Percentiles rank a stretch among this genome's conserved stretches.
Evolutionary conservation across 2,797 vertebrate genomes (phyloP).

Genomic region (Arnoldichthys spilopterus): DNA sequence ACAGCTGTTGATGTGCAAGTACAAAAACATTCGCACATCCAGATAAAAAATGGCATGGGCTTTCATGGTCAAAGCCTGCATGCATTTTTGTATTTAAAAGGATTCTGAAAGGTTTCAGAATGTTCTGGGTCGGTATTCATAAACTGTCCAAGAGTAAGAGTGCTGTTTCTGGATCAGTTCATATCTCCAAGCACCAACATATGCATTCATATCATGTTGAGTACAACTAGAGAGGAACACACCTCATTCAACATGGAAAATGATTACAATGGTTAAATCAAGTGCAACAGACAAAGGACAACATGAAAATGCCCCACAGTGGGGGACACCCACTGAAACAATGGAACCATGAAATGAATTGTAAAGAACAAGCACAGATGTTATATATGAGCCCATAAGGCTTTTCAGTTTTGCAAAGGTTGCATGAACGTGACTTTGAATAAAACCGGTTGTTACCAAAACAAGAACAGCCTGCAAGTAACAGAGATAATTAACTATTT

Average conservation of each 20-base stretch:
- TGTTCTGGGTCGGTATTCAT: neutral
- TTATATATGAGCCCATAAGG: neutral
- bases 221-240: neutral
- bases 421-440: neutral
- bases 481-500: slow-evolving; percentile 10
- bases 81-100: neutral
- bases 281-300: neutral
- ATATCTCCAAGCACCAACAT: neutral
- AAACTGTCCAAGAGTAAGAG: neutral
- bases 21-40: slow-evolving; percentile 86
- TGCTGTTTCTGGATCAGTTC: neutral
- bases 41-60: slow-evolving; percentile 30
- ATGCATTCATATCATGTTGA: neutral
- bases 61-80: neutral
- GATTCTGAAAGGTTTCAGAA: neutral
- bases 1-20: slow-evolving; percentile 93
- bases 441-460: neutral
- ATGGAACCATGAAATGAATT: neutral
- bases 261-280: neutral
- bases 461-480: neutral
- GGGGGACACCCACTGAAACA: neutral
- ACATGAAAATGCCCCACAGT: neutral
- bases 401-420: neutral
- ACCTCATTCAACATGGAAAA: neutral
- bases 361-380: neutral